Base-by-base conservation (phyloP, 1,140 invertebrate genomes). In the Solenopsis fugax region DNA sequence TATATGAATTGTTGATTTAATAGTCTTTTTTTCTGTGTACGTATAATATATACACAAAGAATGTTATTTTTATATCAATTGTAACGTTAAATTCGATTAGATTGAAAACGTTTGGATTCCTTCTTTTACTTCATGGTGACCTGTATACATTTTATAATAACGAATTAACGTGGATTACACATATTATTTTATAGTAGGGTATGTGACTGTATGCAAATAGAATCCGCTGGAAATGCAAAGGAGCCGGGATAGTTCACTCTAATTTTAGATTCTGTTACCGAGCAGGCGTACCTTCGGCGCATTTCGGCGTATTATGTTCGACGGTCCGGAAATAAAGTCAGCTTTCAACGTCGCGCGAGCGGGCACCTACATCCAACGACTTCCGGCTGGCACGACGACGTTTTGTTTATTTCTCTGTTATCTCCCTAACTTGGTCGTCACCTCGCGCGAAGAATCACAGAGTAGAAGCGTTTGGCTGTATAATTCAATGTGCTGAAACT, bases 351-450 rank as follows among this genome's bases (percentile, higher is more conserved):
- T 80, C 16, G 87, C 84, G 62, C 12, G 34, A 37, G n/a, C 56
- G 13, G 37, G 48, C 58, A 56, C 37, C 62, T 87, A 72, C 80
- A 78, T 71, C 73, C 52, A 41, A 69, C n/a, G 50, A 73, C 69
- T 90, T 90, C 89, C 89, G 88, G 69, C 58, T 85, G 72, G 58
- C 37, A 34, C 62, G 34, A 48, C 56, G 62, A 37, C 86, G 62
- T 18, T 88, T 90, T 77, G 80, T 90, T 90, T 90, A 89, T 90
- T 89, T 90, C 85, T 87, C 71, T 77, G 37, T 89, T 82, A 77
- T 41, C 62, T 58, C 69, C 60, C 64, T 69, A 45, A 69, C 52
- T 4, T 29, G 24, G 2, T 3, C 21, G 18, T 48, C 54, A 45
- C 16, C 4, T n/a, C 72, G 56, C 54, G 69, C 45, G 41, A 21